These are phyloP conservation scores for Tyto alba DNA, from an alignment of 2,113 vertebrate genomes.

Conservation along the genomic window DNA sequence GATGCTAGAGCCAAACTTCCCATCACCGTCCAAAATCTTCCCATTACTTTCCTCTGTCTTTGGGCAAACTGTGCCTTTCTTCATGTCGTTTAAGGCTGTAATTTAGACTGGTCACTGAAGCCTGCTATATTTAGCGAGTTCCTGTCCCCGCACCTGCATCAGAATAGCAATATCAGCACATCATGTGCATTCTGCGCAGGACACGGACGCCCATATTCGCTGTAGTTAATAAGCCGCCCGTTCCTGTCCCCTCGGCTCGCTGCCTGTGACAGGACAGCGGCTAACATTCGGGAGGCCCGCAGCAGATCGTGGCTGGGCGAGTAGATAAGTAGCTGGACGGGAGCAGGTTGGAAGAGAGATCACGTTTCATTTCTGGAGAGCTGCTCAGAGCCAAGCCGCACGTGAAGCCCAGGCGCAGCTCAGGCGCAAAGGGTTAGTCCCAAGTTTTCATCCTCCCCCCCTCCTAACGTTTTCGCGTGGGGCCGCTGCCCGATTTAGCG, in stretches of 20 bases:
- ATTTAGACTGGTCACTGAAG: background rate
- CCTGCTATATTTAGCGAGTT: background rate
- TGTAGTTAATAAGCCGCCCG: fast-evolving
- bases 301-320: background rate
- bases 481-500: background rate
- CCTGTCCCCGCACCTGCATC: background rate
- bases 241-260: background rate
- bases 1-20: background rate
- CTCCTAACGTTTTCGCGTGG: background rate
- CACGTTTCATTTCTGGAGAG: background rate
- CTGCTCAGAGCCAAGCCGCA: background rate
- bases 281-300: fast-evolving
- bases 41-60: background rate
- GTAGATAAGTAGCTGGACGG: background rate
- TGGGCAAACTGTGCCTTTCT: background rate
- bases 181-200: fast-evolving
- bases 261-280: background rate
- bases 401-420: fast-evolving
- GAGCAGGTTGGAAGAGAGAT: background rate
- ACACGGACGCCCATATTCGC: background rate
- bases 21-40: background rate
- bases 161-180: background rate
- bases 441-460: fast-evolving
- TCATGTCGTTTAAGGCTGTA: background rate
- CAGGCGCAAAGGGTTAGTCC: background rate